Evolutionary conservation across 2,797 vertebrate species (phyloP).

Genomic region (Borostomias antarcticus): DNA sequence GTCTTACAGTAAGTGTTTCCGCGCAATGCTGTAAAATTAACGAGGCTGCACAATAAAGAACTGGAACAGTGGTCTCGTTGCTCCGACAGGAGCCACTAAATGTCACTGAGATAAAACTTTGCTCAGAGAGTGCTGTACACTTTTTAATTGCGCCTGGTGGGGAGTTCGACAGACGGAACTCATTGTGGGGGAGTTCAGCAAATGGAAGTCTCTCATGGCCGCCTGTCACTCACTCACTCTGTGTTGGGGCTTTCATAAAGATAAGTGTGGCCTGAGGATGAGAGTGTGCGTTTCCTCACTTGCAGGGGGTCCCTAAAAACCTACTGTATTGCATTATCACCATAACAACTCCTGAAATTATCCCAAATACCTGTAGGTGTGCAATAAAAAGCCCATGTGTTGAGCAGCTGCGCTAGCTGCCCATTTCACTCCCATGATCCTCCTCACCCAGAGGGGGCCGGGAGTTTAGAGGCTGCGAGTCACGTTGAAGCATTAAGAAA

Average conservation of each 20-base stretch:
- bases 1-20: slow-evolving; percentile 35
- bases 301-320: slow-evolving; percentile 12
- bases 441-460: slow-evolving; percentile 32
- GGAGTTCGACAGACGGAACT: too few species aligned
- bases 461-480: slow-evolving; percentile 13
- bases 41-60: slow-evolving; percentile 32
- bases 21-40: slow-evolving; percentile 61
- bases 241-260: neutral
- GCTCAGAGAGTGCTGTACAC: neutral
- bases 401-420: slow-evolving; percentile 54
- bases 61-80: slow-evolving; percentile 31
- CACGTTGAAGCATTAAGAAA: slow-evolving; percentile 2
- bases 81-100: slow-evolving; percentile 19
- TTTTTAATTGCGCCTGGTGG: too few species aligned
- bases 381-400: slow-evolving; percentile 65
- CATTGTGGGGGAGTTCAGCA: neutral
- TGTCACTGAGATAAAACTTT: slow-evolving; percentile 5
- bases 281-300: slow-evolving; percentile 19
- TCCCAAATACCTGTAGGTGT: slow-evolving; percentile 72
- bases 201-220: neutral
- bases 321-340: slow-evolving; percentile 47
- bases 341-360: slow-evolving; percentile 65
- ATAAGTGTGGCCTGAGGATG: neutral
- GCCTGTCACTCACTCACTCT: too few species aligned
- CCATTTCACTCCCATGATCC: slow-evolving; percentile 34